Base-by-base conservation (phyloP, 2,888 invertebrate genomes). In the Drosophila meridionalis region DNA sequence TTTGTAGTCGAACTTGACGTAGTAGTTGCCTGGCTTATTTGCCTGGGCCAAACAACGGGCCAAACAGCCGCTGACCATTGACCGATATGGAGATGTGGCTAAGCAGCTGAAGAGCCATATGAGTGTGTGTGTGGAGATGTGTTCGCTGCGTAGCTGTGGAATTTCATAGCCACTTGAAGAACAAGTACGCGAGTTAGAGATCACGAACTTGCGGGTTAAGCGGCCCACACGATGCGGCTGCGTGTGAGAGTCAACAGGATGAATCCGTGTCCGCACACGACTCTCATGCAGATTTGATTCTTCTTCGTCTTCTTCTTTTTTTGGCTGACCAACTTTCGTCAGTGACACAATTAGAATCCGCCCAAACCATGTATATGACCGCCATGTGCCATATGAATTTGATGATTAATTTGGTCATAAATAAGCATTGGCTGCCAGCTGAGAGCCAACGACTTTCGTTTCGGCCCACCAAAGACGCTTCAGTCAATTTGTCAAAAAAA, bases 151-250 rank as follows among this genome's bases (percentile, higher is more conserved):
- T 87, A 82, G 79, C 73, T 88, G 58, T 69, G 88, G 89, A 87
- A 87, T 87, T 89, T 78, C 79, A 69, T 82, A 82, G 87, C 66
- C 80, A 79, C 87, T 83, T 83, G 81, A 73, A 70, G 68, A 69
- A 82, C 80, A 78, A 85, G 73, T 83, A 83, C 74, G 68, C 77
- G 28, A 87, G 80, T 67, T 80, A 81, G 76, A 86, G 85, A 86
- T 86, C 85, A 86, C 89, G 85, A 86, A 86, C 85, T 89, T 73
- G 77, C 83, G 86, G 86, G 83, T 80, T 81, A 80, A 78, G 73
- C 82, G 68, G 80, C 84, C 82, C 85, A 80, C 80, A 80, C 86
- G 88, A 84, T 67, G 47, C 42, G 50, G 40, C 63, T 57, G 56
- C 60, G 69, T 60, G 68, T 63, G 71, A 58, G 71, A 68, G 57